Base-by-base conservation (phyloP, 2,113 vertebrate genomes). In the Pogona vitticeps region DNA sequence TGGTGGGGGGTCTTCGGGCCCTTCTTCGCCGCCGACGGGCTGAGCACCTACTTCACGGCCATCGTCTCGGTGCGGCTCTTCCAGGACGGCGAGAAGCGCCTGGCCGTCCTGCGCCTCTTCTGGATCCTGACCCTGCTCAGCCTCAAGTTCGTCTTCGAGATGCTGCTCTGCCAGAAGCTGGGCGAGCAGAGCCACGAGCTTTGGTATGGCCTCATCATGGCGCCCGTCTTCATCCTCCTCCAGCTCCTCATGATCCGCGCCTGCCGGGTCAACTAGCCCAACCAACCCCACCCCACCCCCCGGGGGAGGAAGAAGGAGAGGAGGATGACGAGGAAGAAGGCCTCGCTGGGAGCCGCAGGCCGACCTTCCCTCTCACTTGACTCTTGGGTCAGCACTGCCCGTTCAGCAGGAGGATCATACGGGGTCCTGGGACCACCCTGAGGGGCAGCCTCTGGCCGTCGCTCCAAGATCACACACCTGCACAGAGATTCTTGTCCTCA, bases 81-180 rank as follows among this genome's bases (percentile, higher is more conserved):
- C 97, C 99, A 99, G 95, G 98, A 99, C 80, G 98, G 98, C 0
- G 98, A 99, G 96, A 98, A 98, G 94, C 98, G 98, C 0, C 96
- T 99, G 87, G 98, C 99, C 0, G 98, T 99, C 90, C 96, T 99
- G 88, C 97, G 98, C 63, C 98, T 99, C 88, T 97, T 99, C 93
- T 99, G 99, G 99, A 97, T 99, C 93, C 97, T 99, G 94, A 99
- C 98, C 0, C 97, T 99, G 72, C 98, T 99, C 81, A 98, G 98
- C 94, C 97, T 99, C 85, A 99, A 99, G 96, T 98, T 99, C 82
- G 98, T 99, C 89, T 99, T 99, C 9, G 99, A 99, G 96, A 98
- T 99, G 95, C 94, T 99, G 90, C 94, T 99, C 87, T 99, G 98
- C 93, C 98, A 99, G 97, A 99, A 99, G 95, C 96, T 99, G 91